phyloP scores from a whole-genome alignment of 2,113 vertebrate genomes.

The Tragelaphus imberbis region DNA sequence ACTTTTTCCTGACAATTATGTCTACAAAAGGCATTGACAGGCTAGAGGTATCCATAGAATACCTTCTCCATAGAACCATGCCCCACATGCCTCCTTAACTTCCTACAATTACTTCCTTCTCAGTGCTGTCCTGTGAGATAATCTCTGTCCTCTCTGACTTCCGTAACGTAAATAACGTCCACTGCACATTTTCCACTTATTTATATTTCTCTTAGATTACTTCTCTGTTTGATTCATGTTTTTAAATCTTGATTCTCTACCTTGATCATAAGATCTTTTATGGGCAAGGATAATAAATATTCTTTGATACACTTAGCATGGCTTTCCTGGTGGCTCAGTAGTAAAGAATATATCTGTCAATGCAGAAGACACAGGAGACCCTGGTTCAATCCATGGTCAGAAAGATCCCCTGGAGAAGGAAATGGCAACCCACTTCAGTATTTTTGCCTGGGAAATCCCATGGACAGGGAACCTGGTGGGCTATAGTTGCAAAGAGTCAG shows the following conservation, averaged over 20 bases:
- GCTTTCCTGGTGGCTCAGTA: not conserved
- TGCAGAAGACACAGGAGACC: not conserved
- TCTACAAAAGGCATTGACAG: not conserved
- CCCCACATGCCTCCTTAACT: not conserved
- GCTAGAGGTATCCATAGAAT: not conserved
- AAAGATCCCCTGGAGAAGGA: not conserved
- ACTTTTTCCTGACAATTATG: not conserved
- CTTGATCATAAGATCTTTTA: not conserved
- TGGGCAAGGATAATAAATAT: not conserved
- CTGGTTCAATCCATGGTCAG: not conserved
- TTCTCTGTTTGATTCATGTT: not conserved
- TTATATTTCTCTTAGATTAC: not conserved
- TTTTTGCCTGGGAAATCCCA: not conserved
- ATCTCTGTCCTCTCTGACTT: not conserved
- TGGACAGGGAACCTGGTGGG: not conserved
- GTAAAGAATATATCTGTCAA: not conserved
- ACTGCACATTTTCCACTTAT: not conserved
- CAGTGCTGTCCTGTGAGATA: rapidly evolving
- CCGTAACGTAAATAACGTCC: not conserved
- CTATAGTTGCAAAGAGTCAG: not conserved
- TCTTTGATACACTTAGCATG: not conserved
- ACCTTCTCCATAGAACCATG: rapidly evolving
- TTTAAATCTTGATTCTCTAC: not conserved
- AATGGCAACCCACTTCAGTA: not conserved
- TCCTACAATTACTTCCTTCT: not conserved